A percentile compares a stretch with the other conserved stretches of the same genome.
phyloP scores from a whole-genome alignment of 2,113 vertebrate species.

The Neotoma lepida region DNA sequence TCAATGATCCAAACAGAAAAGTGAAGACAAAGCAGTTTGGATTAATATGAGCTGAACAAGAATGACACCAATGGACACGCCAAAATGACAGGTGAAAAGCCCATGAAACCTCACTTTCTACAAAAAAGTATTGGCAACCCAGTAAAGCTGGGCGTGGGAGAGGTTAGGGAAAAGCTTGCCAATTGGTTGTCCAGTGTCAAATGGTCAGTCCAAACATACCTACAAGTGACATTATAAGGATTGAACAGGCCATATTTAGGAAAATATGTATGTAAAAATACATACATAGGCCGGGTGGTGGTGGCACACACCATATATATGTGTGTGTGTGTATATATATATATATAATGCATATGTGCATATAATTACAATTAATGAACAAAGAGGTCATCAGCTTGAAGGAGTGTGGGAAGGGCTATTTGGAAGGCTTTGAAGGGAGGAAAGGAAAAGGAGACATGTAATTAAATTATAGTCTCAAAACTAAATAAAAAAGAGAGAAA shows the following conservation, averaged over 20 bases:
- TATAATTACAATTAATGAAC: not conserved
- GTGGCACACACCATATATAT: no score
- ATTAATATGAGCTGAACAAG: not conserved
- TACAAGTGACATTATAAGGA: not conserved
- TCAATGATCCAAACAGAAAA: not conserved
- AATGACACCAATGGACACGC: not conserved
- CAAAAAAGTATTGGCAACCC: not conserved
- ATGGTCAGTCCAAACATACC: not conserved
- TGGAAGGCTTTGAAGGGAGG: not conserved
- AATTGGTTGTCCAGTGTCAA: not conserved
- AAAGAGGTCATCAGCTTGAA: not conserved
- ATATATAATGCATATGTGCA: no score
- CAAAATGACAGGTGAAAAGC: not conserved
- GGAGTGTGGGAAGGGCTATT: not conserved
- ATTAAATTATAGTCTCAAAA: not conserved
- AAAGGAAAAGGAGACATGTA: not conserved
- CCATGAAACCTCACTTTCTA: not conserved
- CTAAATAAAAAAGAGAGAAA: not conserved
- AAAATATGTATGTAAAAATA: not conserved
- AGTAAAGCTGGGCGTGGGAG: not conserved
- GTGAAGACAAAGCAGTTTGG: not conserved
- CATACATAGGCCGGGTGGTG: not conserved
- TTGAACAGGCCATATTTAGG: not conserved
- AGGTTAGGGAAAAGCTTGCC: not conserved
- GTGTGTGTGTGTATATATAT: no score